Evolutionary conservation across 2,888 invertebrate species (phyloP).

Genomic region (Caenorhabditis sp.): DNA sequence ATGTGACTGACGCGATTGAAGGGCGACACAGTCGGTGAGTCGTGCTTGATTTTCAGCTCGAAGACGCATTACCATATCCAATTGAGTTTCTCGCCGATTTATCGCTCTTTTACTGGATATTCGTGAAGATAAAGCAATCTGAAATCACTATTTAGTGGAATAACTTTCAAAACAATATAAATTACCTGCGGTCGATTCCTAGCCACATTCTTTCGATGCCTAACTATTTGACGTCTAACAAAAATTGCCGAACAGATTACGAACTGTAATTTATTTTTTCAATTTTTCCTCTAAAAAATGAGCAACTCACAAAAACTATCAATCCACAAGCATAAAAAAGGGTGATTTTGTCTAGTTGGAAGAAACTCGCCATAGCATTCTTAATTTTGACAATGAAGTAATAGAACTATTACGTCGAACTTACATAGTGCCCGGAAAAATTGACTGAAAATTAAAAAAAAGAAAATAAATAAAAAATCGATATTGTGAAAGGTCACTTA

Average conservation of each 20-base stretch:
- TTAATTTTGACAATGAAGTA: not conserved
- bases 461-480: constrained; percentile 23
- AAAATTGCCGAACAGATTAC: constrained; percentile 52
- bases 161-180: constrained; percentile 12
- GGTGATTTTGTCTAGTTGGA: constrained; percentile 50
- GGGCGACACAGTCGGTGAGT: constrained; percentile 64
- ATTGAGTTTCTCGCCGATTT: constrained; percentile 29
- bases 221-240: constrained; percentile 59
- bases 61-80: constrained; percentile 47
- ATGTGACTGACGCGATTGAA: constrained; percentile 59
- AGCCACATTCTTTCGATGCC: constrained; percentile 62
- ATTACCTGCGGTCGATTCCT: constrained; percentile 55
- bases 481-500: not conserved
- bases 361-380: constrained; percentile 4
- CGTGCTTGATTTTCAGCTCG: constrained; percentile 57
- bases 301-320: not conserved
- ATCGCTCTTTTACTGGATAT: constrained; percentile 25
- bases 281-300: not conserved
- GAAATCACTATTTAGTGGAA: constrained; percentile 1
- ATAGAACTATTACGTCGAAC: constrained; percentile 1
- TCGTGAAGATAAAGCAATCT: constrained; percentile 26
- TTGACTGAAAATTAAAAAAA: not conserved
- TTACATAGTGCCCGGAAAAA: not conserved
- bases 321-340: constrained; percentile 39
- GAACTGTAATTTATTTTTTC: constrained; percentile 36